A percentile compares a stretch with the other conserved stretches of the same genome.
Evolutionary conservation across 1,140 invertebrate species (phyloP).

Genomic region (Drosophila mayri): DNA sequence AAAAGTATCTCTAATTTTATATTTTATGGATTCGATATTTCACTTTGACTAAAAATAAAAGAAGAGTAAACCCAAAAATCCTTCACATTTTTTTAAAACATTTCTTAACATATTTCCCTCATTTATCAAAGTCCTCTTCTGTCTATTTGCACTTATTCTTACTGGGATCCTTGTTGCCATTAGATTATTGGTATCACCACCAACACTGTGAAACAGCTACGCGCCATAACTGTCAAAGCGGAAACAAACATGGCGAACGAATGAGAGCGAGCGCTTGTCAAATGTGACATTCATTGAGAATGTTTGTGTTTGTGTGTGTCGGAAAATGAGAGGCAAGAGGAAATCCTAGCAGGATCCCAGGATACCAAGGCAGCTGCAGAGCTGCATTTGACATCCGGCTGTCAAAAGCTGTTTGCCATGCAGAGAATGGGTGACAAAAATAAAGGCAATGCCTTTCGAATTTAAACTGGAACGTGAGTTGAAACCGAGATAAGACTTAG

Average conservation of each 20-base stretch:
- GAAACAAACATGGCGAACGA: conserved; percentile 45
- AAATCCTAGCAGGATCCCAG: conserved; percentile 21
- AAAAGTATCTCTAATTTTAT: no score
- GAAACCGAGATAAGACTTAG: conserved; percentile 17
- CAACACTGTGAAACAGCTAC: conserved; percentile 4
- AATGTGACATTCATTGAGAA: conserved; percentile 58
- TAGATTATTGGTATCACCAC: conserved; percentile 6
- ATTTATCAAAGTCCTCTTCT: not conserved
- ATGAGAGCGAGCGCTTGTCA: conserved; percentile 52
- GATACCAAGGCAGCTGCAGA: conserved; percentile 30
- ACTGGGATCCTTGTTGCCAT: not conserved
- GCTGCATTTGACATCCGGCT: conserved; percentile 61
- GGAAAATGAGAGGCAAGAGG: conserved; percentile 22
- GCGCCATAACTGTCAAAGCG: conserved; percentile 43
- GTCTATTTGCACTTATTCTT: conserved; percentile 4
- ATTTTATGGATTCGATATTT: no score
- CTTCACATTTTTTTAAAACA: not conserved
- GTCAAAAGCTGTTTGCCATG: conserved; percentile 67
- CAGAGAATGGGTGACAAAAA: conserved; percentile 18
- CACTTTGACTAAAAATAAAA: no score
- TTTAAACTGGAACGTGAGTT: conserved; percentile 19
- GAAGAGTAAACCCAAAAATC: no score
- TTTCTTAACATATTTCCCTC: not conserved
- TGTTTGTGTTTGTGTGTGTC: conserved; percentile 2
- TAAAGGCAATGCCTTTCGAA: conserved; percentile 5